Evolutionary conservation across 2,888 invertebrate genomes (phyloP).

Genomic region (Standfussiana lucernea): DNA sequence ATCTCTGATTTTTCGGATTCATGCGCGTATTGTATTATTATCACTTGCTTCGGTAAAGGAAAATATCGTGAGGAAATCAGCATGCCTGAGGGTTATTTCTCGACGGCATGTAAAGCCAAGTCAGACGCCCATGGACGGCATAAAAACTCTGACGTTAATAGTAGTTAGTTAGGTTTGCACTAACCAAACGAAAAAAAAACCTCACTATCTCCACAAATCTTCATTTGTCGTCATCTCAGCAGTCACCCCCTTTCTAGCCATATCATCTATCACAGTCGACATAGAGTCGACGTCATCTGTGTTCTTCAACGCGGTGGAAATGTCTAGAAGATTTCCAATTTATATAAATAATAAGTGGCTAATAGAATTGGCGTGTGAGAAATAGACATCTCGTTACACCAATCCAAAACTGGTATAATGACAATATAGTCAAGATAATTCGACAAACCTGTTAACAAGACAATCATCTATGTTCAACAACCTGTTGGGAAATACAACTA

Average conservation of each 20-base stretch:
- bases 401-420: not conserved
- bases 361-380: constrained; percentile 8
- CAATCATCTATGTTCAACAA: constrained; percentile 6
- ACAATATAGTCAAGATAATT: constrained; percentile 13
- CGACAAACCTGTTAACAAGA: not conserved
- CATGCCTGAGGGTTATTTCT: too few species aligned
- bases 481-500: constrained; percentile 7
- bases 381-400: not conserved
- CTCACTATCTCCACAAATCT: not conserved
- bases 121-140: too few species aligned
- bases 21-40: too few species aligned
- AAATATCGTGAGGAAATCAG: too few species aligned
- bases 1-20: too few species aligned
- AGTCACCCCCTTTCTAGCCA: not conserved
- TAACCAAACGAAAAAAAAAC: not conserved
- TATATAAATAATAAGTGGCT: not conserved
- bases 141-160: too few species aligned
- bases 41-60: too few species aligned
- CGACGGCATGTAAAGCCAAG: too few species aligned
- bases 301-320: too few species aligned
- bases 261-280: not conserved
- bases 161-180: too few species aligned
- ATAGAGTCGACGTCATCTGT: not conserved
- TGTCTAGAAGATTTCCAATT: not conserved
- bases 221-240: too few species aligned